Base-by-base conservation (phyloP, 2,888 invertebrate species). In the Nebria brevicollis region DNA sequence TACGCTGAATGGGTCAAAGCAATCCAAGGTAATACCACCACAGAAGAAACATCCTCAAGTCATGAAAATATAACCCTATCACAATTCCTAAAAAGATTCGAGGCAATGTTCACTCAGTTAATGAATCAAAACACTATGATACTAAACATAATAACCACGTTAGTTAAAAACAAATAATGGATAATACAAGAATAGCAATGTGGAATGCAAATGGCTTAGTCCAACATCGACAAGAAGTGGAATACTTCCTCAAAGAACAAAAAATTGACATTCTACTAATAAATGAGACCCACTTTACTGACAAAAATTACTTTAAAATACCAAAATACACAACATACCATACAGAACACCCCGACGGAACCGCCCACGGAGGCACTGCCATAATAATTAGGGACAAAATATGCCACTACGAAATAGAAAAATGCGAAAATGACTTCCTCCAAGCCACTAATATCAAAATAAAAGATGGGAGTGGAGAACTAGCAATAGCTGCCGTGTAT, bases 181-280 rank as follows among this genome's bases (percentile, higher is more conserved):
- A 43, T 74, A 79, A 79, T 13, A 6, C 64, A 65, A 82, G 82
- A 77, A 72, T 83, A 43, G 79, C 82, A 15, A 11, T 82, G n/a
- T 83, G 83, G 78, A 83, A 83, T 70, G 83, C 83, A 26, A 83
- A 83, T 73, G 83, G 81, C 43, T 66, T 83, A 15, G 10, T 78
- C 15, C 80, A 83, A 77, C 80, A 82, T 64, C 25, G 75, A 26
- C 75, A 81, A 25, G 83, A 83, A 77, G n/a, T 83, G 15, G 82
- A 82, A 81, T 64, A 66, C 43, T 84, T 84, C 43, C 34, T 82
- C 15, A 75, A 41, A 41, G 64, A 75, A 13, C 75, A 83, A 41
- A 82, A 82, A 42, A 80, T 84, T 25, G 82, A 84, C 54, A 75
- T 82, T 13, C 20, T 83, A 34, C 68, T 83, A 26, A 78, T 83